phyloP scores from a whole-genome alignment of 2,113 vertebrate species.

The Pagrus major region DNA sequence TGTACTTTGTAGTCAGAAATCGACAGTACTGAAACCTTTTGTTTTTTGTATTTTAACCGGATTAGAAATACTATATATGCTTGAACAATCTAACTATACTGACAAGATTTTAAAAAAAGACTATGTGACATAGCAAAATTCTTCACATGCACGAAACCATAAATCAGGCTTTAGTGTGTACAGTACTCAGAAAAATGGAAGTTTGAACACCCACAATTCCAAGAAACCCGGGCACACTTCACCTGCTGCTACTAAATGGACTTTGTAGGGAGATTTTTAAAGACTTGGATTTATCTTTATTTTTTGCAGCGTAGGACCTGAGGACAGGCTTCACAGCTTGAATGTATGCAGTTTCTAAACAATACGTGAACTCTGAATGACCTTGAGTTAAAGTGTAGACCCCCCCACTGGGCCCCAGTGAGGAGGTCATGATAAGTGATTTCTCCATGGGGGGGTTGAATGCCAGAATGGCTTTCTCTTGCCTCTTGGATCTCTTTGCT shows the following conservation, averaged over 20 bases:
- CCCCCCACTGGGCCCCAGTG: background rate
- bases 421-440: constrained; percentile 24
- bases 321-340: constrained; percentile 4
- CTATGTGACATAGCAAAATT: too few relatives aligned
- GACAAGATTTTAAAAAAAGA: background rate
- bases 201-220: too few relatives aligned
- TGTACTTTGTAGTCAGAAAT: background rate
- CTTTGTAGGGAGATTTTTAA: background rate
- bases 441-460: constrained; percentile 12
- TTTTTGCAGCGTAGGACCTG: background rate
- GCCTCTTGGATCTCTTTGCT: constrained; percentile 27
- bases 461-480: constrained; percentile 16
- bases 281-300: background rate
- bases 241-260: too few relatives aligned
- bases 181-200: too few relatives aligned
- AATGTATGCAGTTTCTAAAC: constrained; percentile 14
- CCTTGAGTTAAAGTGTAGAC: constrained; percentile 19
- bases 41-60: background rate
- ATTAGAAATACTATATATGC: background rate
- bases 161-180: too few relatives aligned
- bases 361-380: constrained; percentile 52
- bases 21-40: background rate
- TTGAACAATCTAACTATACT: background rate
- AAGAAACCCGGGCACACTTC: too few relatives aligned
- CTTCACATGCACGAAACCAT: too few relatives aligned